Percentiles rank a stretch among this genome's conserved stretches.
These are phyloP conservation scores for Aphelocoma coerulescens DNA, from an alignment of 2,113 vertebrate genomes.

Conservation along the genomic window DNA sequence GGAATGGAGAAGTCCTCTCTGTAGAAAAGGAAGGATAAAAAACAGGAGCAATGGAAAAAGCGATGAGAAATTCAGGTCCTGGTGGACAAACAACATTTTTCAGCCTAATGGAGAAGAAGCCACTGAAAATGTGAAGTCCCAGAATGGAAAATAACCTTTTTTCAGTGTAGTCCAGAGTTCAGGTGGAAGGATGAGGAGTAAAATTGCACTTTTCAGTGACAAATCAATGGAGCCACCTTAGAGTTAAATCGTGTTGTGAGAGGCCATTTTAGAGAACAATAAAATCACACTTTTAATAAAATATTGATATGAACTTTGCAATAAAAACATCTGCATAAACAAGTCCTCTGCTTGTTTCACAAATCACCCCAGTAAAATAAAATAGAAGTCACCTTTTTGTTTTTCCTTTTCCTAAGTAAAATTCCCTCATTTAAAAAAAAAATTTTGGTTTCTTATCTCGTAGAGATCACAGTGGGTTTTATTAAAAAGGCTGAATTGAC, in stretches of 20 bases:
- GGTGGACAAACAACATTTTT: background rate
- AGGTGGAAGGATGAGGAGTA: background rate
- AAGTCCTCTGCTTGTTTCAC: background rate
- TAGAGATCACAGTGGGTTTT: background rate
- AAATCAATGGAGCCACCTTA: background rate
- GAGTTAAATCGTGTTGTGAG: background rate
- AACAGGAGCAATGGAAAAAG: background rate
- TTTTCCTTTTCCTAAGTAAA: background rate
- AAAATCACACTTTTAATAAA: background rate
- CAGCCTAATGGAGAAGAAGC: background rate
- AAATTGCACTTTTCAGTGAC: conserved; percentile 15
- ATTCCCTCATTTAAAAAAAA: background rate
- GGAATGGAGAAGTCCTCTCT: background rate
- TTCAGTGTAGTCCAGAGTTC: background rate
- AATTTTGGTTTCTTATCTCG: background rate
- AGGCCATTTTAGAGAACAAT: background rate
- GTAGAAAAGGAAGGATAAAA: background rate
- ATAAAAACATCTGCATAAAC: background rate
- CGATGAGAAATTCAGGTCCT: background rate
- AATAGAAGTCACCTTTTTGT: background rate
- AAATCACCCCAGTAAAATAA: background rate
- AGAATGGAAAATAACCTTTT: background rate
- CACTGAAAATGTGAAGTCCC: background rate
- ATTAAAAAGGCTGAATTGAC: background rate
- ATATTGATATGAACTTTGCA: background rate